Evolutionary conservation across 2,113 vertebrate genomes (phyloP), one percentile per base, ranked within the genome.

Genomic region (Panthera leo): DNA sequence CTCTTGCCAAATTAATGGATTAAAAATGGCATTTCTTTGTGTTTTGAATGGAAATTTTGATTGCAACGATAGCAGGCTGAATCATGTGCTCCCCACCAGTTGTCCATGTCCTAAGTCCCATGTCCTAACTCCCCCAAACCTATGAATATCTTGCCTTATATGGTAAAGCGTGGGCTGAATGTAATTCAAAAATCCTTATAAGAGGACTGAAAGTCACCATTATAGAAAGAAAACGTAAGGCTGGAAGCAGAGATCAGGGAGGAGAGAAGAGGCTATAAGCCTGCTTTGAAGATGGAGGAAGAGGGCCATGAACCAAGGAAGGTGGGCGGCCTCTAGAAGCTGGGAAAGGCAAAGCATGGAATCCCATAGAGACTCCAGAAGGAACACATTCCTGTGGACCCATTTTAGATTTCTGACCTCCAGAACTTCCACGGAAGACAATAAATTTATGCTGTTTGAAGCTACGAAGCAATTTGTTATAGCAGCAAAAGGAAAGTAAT

Each of bases 301-400:
- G 23, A 4, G 8, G 13, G 14, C 5, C 6, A 4, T 9, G 15
- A 27, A 13, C 27, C 67, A 36, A 67, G 80, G 58, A 45, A 55
- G 25, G 23, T 23, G 10, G 21, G n/a, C 0, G 3, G 39, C 5
- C 23, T 34, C 55, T 16, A 1, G 58, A 67, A n/a, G 10, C 11
- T 12, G 36, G 19, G 25, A n/a, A 39, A 63, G 31, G 7, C 8
- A 13, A 53, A 16, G 3, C 7, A 10, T 0, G 7, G 53, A 67
- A 55, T 83, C 18, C 13, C 3, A 1, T 1, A 23, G 76, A n/a
- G 16, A 7, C 7, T 70, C 91, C 5, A 39, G 51, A 42, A 78
- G 13, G 31, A 82, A 48, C 58, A 45, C 0, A 16, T 13, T 7
- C 42, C 23, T 79, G 61, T 42, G 70, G 34, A 23, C 6, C 10